A percentile compares a stretch with the other conserved stretches of the same genome.
Conservation (phyloP, 2,797 vertebrate genomes). For the Ptychobarbus kaznakovi region DNA sequence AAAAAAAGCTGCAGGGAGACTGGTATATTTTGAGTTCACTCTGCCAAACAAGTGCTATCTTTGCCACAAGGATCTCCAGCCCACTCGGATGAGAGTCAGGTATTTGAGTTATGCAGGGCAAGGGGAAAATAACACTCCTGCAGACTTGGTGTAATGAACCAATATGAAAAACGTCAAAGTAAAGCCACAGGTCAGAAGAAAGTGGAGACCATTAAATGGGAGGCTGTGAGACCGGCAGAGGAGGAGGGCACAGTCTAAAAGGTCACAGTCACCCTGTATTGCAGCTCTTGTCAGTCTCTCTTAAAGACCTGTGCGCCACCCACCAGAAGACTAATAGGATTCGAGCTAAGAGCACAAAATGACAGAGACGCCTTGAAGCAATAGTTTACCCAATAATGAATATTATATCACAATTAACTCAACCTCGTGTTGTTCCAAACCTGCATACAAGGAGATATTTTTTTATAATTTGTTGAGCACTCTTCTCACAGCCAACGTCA, state of each 20-base stretch:
- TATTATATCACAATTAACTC: constrained; percentile 22
- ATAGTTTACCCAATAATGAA: neutral
- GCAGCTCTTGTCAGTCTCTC: constrained; percentile 52
- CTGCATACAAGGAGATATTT: neutral
- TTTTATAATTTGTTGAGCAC: neutral
- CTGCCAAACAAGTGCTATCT: constrained; percentile 46
- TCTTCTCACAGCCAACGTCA: neutral
- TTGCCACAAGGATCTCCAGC: constrained; percentile 40
- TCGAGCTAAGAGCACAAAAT: constrained; percentile 42
- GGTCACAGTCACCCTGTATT: constrained; percentile 58
- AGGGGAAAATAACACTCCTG: constrained; percentile 55
- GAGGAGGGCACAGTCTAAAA: constrained; percentile 51
- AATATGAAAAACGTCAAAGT: constrained; percentile 48
- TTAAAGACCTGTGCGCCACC: constrained; percentile 33
- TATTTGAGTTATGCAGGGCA: constrained; percentile 55
- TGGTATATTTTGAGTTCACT: constrained; percentile 45
- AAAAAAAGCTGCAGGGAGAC: constrained; percentile 16
- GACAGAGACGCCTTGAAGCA: constrained; percentile 35
- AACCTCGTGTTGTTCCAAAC: constrained; percentile 13
- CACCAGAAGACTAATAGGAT: constrained; percentile 44
- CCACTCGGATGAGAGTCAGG: constrained; percentile 47
- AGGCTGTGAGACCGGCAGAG: constrained; percentile 35
- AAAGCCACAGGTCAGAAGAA: constrained; percentile 56
- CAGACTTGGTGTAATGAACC: constrained; percentile 56
- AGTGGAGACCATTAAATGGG: constrained; percentile 58